phyloP scores from a whole-genome alignment of 2,888 invertebrate genomes.

The Catocala sponsa region DNA sequence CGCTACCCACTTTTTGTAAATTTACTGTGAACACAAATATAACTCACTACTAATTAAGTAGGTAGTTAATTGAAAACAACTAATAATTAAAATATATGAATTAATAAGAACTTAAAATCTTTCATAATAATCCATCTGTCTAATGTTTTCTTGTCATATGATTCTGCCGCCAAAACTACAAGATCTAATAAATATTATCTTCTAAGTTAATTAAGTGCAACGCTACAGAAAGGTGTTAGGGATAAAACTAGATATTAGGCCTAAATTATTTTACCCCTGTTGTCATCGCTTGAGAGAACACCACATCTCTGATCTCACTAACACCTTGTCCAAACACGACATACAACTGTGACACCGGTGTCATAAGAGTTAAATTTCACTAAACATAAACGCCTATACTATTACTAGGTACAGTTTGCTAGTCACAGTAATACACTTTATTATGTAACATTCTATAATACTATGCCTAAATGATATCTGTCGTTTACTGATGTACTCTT shows the following conservation, averaged over 20 bases:
- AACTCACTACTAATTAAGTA: no score
- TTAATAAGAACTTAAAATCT: no score
- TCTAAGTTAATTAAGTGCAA: neutral
- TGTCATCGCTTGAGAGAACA: slow-evolving; percentile 80
- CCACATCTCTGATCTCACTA: slow-evolving; percentile 76
- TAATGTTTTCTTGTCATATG: neutral
- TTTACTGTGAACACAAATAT: no score
- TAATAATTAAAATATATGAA: no score
- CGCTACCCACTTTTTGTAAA: neutral
- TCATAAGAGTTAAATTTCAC: slow-evolving; percentile 74
- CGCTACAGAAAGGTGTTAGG: slow-evolving; percentile 2
- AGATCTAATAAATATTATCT: neutral
- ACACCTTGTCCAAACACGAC: slow-evolving; percentile 76
- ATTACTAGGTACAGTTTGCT: slow-evolving; percentile 21
- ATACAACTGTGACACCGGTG: slow-evolving; percentile 60
- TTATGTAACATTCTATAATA: slow-evolving; percentile 7
- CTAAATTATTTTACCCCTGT: slow-evolving; percentile 67
- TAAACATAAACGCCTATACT: slow-evolving; percentile 51
- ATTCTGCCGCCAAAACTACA: slow-evolving; percentile 2
- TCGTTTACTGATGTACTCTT: slow-evolving; percentile 21
- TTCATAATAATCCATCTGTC: no score
- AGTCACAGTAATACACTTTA: slow-evolving; percentile 20
- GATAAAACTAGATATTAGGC: neutral
- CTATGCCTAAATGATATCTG: slow-evolving; percentile 9
- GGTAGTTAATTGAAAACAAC: no score